Evolutionary conservation across 2,888 invertebrate genomes (phyloP), one percentile per base, ranked within the genome.

Genomic region (Spatulosminthurus flaviceps): DNA sequence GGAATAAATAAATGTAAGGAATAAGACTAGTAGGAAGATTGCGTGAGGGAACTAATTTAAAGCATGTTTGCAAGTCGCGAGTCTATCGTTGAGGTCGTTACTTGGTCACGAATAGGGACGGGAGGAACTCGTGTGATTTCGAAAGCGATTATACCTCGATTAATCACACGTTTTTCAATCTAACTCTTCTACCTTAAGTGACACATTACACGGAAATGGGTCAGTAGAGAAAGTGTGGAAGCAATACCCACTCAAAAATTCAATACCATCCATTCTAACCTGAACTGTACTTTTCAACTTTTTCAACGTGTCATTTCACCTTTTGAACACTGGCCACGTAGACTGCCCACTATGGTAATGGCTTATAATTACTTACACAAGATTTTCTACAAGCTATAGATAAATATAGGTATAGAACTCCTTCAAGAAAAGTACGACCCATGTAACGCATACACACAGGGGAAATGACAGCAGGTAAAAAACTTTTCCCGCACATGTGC

Each of bases 31-130:
- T n/a, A n/a, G n/a, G n/a, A n/a, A n/a, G 16, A n/a, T 51, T 51
- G 51, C 51, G 51, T 51, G 51, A 51, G 51, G n/a, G 16, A 51
- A 51, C 51, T 51, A 51, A 51, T 51, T 51, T 51, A 51, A 51
- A 11, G 16, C 51, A 51, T 51, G 51, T 51, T 51, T 51, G 51
- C 51, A n/a, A n/a, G n/a, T 19, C 51, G 51, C n/a, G n/a, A n/a
- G n/a, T 51, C 51, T 51, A 51, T 51, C 51, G 19, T 51, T 19
- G 51, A 19, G 51, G 51, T 51, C 1, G 19, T 51, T 51, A 51
- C 51, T 13, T 51, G 9, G 16, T 5, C 51, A 51, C 51, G 51
- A 51, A 51, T 19, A 11, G 16, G 51, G 16, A n/a, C 51, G n/a
- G 51, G 51, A 11, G 51, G 51, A 51, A n/a, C 19, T 51, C n/a